Evolutionary conservation across 2,888 invertebrate genomes (phyloP).

Genomic region (Drosophila recens): DNA sequence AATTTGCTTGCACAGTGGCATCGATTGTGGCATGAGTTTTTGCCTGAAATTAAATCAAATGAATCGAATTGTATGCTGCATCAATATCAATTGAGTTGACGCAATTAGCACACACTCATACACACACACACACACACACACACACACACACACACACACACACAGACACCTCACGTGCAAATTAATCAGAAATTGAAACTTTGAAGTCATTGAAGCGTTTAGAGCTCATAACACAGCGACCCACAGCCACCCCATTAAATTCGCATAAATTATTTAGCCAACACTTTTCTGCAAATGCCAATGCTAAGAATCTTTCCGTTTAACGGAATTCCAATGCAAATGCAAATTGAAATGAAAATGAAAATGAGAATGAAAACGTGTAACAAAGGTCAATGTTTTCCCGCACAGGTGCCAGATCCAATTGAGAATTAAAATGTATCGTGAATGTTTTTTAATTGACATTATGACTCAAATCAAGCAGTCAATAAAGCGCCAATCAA

Average conservation of each 20-base stretch:
- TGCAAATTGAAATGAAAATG: neutral
- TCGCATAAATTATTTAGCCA: conserved; percentile 58
- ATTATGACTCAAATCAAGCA: conserved; percentile 3
- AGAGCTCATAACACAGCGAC: neutral
- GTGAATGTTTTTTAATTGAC: conserved; percentile 23
- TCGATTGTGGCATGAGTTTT: neutral
- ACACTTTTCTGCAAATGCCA: conserved; percentile 38
- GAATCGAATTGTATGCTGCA: conserved; percentile 57
- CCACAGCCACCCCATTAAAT: conserved; percentile 28
- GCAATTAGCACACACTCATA: conserved; percentile 41
- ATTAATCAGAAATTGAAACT: conserved; percentile 18
- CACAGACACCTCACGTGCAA: neutral
- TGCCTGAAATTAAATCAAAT: conserved; percentile 12
- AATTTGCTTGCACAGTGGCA: conserved; percentile 9
- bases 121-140: neutral
- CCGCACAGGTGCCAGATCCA: conserved; percentile 17
- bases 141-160: conserved; percentile 3
- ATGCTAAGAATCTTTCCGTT: conserved; percentile 2
- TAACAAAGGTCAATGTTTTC: conserved; percentile 47
- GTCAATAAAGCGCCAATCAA: conserved; percentile 13
- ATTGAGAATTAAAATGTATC: neutral
- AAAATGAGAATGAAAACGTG: conserved; percentile 57
- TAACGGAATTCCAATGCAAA: neutral
- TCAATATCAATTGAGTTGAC: conserved; percentile 63
- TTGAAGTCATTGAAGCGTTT: conserved; percentile 19